These are phyloP conservation scores for Aotus griseimembra DNA, from an alignment of 2,797 vertebrate species.

Conservation along the genomic window DNA sequence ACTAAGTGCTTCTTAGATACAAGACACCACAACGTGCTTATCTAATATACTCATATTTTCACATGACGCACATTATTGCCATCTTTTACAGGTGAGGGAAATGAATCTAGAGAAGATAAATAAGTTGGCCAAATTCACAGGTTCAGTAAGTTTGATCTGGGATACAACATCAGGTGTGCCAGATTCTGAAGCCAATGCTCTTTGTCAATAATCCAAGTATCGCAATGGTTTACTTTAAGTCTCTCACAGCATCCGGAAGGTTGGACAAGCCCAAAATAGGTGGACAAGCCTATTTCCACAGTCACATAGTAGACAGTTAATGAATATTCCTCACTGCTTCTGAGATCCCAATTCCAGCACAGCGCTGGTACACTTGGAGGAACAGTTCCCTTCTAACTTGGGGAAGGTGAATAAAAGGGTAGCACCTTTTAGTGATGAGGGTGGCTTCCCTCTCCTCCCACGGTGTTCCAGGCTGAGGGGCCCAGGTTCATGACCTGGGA, in stretches of 20 bases:
- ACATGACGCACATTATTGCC: neutral
- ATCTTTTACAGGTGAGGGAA: neutral
- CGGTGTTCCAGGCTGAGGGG: rapidly evolving
- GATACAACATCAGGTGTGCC: neutral
- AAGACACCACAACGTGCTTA: neutral
- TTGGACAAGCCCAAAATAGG: neutral
- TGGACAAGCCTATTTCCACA: neutral
- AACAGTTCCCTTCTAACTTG: neutral
- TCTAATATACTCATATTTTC: neutral
- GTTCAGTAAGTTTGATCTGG: neutral
- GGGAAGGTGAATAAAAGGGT: neutral
- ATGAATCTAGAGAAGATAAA: neutral
- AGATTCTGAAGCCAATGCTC: neutral
- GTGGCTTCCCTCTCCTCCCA: neutral
- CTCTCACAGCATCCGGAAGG: neutral
- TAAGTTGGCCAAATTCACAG: neutral
- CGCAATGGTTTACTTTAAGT: neutral
- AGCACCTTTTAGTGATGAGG: neutral
- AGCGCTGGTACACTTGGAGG: neutral
- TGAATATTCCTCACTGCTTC: neutral
- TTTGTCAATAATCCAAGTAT: neutral
- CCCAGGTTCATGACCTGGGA: neutral
- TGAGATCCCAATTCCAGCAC: neutral
- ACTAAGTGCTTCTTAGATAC: neutral
- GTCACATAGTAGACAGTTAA: neutral